Percentiles rank a stretch among this genome's conserved stretches.
phyloP scores from a whole-genome alignment of 2,797 vertebrate genomes.

The Falco cherrug region DNA sequence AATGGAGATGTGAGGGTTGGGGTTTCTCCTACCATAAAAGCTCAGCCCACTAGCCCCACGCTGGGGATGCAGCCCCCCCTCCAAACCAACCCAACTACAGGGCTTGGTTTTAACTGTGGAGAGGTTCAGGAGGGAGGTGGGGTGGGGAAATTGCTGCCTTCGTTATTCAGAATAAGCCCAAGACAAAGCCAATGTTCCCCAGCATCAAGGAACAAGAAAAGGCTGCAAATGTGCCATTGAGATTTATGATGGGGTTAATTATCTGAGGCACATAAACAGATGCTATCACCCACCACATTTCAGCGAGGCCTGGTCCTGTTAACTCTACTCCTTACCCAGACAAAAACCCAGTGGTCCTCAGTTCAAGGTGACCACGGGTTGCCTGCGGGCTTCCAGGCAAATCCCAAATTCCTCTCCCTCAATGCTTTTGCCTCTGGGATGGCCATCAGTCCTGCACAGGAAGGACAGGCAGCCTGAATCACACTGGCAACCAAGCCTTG shows the following conservation, averaged over 20 bases:
- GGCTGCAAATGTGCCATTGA: not conserved
- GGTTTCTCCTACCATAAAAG: not conserved
- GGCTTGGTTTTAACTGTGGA: not conserved
- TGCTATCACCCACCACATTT: not conserved
- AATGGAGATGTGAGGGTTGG: rapidly evolving
- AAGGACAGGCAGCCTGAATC: not conserved
- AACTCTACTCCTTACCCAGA: not conserved
- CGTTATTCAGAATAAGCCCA: not conserved
- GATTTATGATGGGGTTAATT: not conserved
- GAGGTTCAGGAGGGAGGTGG: too few species aligned
- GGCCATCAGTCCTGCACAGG: rapidly evolving
- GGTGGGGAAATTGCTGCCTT: not conserved
- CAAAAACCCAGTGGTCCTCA: not conserved
- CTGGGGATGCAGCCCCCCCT: not conserved
- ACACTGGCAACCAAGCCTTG: rapidly evolving
- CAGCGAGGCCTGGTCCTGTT: not conserved
- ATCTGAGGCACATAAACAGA: not conserved
- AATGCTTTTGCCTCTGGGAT: not conserved
- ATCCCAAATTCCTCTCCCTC: not conserved
- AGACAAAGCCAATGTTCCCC: not conserved
- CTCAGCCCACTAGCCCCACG: not conserved
- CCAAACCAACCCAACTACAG: not conserved
- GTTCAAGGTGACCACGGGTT: not conserved
- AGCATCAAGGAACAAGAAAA: not conserved
- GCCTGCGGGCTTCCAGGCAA: not conserved